Conservation (phyloP, 2,113 vertebrate genomes). For the Engystomops pustulosus region DNA sequence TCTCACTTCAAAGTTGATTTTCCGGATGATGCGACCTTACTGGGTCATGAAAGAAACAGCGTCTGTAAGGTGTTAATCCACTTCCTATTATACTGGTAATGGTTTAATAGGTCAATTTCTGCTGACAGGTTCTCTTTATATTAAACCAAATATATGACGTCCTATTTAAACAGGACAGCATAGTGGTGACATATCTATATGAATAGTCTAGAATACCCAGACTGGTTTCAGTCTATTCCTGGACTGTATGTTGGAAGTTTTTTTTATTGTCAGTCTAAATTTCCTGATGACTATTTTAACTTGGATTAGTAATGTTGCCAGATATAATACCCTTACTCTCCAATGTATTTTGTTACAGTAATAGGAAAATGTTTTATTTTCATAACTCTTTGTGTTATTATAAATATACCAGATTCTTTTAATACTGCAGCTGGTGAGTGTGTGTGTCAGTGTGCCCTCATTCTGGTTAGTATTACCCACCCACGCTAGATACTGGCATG, state of each 20-base stretch:
- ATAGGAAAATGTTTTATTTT: not conserved
- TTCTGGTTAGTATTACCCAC: conserved; percentile 1
- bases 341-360: not conserved
- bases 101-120: too few species aligned
- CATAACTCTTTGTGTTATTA: not conserved
- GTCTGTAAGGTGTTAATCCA: too few species aligned
- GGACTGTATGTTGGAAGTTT: not conserved
- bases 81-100: too few species aligned
- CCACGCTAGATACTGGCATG: conserved; percentile 22
- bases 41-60: too few species aligned
- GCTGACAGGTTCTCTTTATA: too few species aligned
- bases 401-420: not conserved
- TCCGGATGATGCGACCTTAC: too few species aligned
- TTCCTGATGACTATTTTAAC: not conserved
- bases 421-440: not conserved
- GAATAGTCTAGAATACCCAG: not conserved
- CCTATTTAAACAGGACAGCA: too few species aligned
- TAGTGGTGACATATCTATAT: too few species aligned
- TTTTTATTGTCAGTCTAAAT: not conserved
- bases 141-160: too few species aligned
- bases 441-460: not conserved
- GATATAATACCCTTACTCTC: not conserved
- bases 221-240: not conserved
- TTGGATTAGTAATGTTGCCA: not conserved
- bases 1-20: too few species aligned